Evolutionary conservation across 1,140 invertebrate species (phyloP).

Genomic region (Dryas iulia): DNA sequence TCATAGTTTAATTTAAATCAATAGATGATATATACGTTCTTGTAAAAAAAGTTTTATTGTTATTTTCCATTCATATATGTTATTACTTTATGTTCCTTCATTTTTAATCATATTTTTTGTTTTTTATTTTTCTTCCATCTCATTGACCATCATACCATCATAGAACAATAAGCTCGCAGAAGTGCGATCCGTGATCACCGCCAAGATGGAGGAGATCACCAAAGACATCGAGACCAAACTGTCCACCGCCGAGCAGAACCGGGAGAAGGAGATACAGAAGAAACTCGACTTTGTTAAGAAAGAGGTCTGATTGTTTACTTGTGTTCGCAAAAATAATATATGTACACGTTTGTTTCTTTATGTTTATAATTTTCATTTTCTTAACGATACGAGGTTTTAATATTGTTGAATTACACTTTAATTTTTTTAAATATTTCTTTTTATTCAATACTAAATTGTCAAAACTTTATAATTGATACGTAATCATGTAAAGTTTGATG

Average conservation of each 20-base stretch:
- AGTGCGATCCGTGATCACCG: constrained; percentile 83
- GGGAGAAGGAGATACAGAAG: constrained; percentile 89
- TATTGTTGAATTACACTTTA: no score
- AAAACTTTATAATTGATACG: no score
- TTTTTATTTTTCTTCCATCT: background rate
- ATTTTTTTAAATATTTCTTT: no score
- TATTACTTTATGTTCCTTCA: background rate
- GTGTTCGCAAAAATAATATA: background rate
- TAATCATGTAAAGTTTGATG: no score
- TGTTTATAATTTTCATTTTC: no score
- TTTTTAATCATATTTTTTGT: background rate
- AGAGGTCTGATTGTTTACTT: constrained; percentile 80
- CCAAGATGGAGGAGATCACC: constrained; percentile 84
- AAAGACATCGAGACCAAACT: constrained; percentile 88
- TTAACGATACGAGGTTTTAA: no score
- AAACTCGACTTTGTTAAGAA: constrained; percentile 90
- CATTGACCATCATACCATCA: constrained; percentile 7
- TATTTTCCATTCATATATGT: background rate
- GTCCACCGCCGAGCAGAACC: constrained; percentile 87
- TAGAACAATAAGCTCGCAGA: constrained; percentile 86
- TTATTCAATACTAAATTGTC: no score
- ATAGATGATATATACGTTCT: no score
- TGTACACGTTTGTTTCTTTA: no score
- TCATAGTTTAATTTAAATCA: no score
- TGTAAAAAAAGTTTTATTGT: no score